phyloP scores from a whole-genome alignment of 2,888 invertebrate species.

The Blera fallax region DNA sequence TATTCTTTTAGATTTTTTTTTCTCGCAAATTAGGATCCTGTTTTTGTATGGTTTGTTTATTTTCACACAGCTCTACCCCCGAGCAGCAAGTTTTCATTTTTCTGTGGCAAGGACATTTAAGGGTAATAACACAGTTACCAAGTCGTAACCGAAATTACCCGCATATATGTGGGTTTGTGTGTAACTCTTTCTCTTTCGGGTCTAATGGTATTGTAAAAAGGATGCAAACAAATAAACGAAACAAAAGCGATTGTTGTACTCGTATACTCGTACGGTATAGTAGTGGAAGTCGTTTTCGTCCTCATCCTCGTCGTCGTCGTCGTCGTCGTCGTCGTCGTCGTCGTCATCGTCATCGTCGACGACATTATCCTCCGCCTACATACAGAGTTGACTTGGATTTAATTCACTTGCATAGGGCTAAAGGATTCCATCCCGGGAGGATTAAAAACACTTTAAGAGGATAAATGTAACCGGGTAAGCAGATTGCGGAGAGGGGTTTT shows the following conservation, averaged over 20 bases:
- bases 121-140: constrained; percentile 70
- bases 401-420: constrained; percentile 66
- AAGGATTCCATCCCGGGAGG: constrained; percentile 60
- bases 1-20: constrained; percentile 10
- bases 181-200: constrained; percentile 4
- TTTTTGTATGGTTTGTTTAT: constrained; percentile 40
- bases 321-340: no score
- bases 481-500: neutral
- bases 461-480: constrained; percentile 65
- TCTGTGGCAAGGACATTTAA: constrained; percentile 67
- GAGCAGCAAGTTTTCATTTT: constrained; percentile 61
- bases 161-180: constrained; percentile 55
- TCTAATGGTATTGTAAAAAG: constrained; percentile 61
- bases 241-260: constrained; percentile 44
- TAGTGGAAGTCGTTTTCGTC: neutral
- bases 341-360: neutral
- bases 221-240: constrained; percentile 60
- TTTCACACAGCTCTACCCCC: constrained; percentile 51
- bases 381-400: constrained; percentile 63
- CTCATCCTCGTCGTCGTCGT: no score
- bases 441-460: constrained; percentile 72
- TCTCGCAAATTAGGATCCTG: constrained; percentile 45
- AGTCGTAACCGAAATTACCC: constrained; percentile 70
- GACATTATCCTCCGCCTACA: neutral
- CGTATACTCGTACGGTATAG: neutral